Evolutionary conservation across 2,888 invertebrate genomes (phyloP).

Genomic region (Megamerina dolium): DNA sequence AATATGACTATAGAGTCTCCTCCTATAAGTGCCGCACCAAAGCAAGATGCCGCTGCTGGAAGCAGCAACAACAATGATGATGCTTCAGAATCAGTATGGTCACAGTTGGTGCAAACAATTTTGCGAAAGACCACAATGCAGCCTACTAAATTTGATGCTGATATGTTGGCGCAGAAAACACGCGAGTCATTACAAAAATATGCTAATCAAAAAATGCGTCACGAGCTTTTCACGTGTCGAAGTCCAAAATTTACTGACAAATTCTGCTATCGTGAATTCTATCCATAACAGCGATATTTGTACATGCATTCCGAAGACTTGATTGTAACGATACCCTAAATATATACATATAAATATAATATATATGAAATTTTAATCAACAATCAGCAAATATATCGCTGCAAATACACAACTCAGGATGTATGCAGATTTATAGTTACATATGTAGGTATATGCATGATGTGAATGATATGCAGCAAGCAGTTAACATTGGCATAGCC

Average conservation of each 20-base stretch:
- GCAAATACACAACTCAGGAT: too few species aligned
- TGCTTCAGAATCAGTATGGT: conserved; percentile 46
- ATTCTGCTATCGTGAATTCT: conserved; percentile 41
- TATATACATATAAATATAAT: too few species aligned
- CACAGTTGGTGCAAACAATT: conserved; percentile 56
- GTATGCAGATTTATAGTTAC: too few species aligned
- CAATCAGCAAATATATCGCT: too few species aligned
- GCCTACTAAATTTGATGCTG: conserved; percentile 62
- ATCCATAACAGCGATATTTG: conserved; percentile 26
- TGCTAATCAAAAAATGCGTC: conserved; percentile 58
- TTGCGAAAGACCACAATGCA: conserved; percentile 51
- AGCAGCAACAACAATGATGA: background rate
- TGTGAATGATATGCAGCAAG: too few species aligned
- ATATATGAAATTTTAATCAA: too few species aligned
- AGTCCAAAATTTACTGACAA: conserved; percentile 56
- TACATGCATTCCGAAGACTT: conserved; percentile 5
- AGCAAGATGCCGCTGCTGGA: background rate
- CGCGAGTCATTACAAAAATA: conserved; percentile 56
- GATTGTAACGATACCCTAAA: background rate
- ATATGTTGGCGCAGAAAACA: conserved; percentile 64
- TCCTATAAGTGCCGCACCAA: background rate
- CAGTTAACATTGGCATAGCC: too few species aligned
- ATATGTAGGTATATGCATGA: too few species aligned
- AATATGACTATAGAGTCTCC: conserved; percentile 2
- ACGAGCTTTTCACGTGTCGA: conserved; percentile 68